Evolutionary conservation across 2,113 vertebrate genomes (phyloP), one percentile per base, ranked within the genome.

Genomic region (Irena cyanogastra): DNA sequence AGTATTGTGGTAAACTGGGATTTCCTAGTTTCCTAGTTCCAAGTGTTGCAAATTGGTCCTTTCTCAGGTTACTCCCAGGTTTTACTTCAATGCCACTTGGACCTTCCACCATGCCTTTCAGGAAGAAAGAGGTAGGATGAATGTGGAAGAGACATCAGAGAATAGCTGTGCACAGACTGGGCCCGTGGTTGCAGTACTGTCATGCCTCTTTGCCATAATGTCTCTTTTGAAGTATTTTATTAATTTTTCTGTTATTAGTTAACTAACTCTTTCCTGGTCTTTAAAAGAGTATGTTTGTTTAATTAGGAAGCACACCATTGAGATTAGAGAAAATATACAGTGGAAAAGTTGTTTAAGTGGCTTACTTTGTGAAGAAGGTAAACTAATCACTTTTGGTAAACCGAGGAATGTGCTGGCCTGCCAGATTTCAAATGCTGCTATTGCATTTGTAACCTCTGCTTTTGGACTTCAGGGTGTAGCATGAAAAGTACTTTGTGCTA

Each of bases 381-480:
- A n/a, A 26, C 2, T 28, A 37, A 50, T 41, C 60, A 14, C 21
- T 47, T 41, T 20, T 61, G 35, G 17, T 35, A 75, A 65, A 44
- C n/a, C 0, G 0, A 59, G 10, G n/a, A 49, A 41, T 0, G 6
- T 56, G 53, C 28, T 83, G 61, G 31, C 13, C 37, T 39, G 26
- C 4, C 16, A 31, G 31, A 12, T 44, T 89, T 71, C 57, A 80
- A 52, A 74, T 57, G 28, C n/a, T 44, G 23, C 7, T 50, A 23
- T 5, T 69, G 26, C 27, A 27, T 60, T 77, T 72, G 13, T 41
- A 49, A 41, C 6, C 12, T 80, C 47, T 52, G 21, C 35, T 64
- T 76, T 65, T 56, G 24, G 24, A 21, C 30, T 72, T 57, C 9
- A 9, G 15, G 35, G 6, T 30, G 8, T 17, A 42, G 26, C 0